Evolutionary conservation across 2,797 vertebrate species (phyloP).

Genomic region (Siniperca obscura): DNA sequence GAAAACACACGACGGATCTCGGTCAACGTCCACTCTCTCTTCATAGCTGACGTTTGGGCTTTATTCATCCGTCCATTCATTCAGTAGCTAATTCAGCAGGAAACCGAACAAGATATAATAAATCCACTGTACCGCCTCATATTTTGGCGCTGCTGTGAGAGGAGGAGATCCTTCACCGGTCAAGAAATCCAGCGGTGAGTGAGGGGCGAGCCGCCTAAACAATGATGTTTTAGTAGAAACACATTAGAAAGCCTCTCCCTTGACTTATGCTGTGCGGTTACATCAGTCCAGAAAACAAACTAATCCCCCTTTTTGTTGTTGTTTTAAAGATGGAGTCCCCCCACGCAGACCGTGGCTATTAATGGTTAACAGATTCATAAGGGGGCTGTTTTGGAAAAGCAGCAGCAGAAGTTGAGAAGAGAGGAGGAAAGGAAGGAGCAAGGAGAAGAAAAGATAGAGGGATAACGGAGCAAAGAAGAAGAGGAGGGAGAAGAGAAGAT

Average conservation of each 20-base stretch:
- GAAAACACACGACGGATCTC: conserved; percentile 64
- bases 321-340: conserved; percentile 75
- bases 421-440: background rate
- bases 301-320: conserved; percentile 40
- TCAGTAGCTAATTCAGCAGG: conserved; percentile 23
- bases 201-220: conserved; percentile 36
- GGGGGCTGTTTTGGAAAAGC: conserved; percentile 27
- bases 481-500: background rate
- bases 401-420: conserved; percentile 47
- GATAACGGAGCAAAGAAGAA: background rate
- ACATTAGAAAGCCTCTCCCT: background rate
- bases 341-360: conserved; percentile 56
- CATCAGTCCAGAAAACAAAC: conserved; percentile 38
- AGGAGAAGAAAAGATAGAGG: background rate
- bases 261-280: conserved; percentile 21
- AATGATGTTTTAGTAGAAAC: conserved; percentile 12
- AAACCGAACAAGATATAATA: background rate
- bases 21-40: conserved; percentile 25
- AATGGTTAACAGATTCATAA: conserved; percentile 54
- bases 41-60: conserved; percentile 54
- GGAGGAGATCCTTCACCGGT: conserved; percentile 36
- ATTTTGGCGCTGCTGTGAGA: conserved; percentile 20
- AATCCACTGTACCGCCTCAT: conserved; percentile 17
- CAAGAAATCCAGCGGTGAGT: conserved; percentile 60
- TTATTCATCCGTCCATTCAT: conserved; percentile 34